Conservation (phyloP, 1,140 invertebrate genomes). For the Meloidogyne chitwoodi region DNA sequence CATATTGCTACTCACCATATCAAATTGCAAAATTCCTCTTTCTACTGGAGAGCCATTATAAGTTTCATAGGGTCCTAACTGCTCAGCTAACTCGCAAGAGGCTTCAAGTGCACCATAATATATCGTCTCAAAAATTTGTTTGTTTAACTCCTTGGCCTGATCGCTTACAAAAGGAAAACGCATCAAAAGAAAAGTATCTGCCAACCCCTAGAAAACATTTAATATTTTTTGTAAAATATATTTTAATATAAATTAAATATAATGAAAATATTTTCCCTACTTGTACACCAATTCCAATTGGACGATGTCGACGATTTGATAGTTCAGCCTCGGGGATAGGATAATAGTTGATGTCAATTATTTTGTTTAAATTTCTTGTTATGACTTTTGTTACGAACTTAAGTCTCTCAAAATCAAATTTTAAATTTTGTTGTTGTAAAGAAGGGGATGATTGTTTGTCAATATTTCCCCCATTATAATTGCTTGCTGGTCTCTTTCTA, state of each 20-base stretch:
- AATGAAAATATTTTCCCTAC: neutral
- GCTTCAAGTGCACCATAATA: conserved; percentile 94
- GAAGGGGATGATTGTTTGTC: too few species aligned
- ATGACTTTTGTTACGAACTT: conserved; percentile 70
- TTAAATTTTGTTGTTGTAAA: conserved; percentile 50
- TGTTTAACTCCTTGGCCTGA: conserved; percentile 81
- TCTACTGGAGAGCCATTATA: conserved; percentile 67
- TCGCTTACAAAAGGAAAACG: conserved; percentile 77
- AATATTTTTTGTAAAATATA: neutral
- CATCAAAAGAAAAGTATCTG: conserved; percentile 93
- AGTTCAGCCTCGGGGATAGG: conserved; percentile 74
- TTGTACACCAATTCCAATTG: conserved; percentile 84
- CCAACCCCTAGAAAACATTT: conserved; percentile 73
- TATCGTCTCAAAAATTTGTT: conserved; percentile 94
- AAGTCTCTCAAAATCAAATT: conserved; percentile 83
- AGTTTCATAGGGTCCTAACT: conserved; percentile 80
- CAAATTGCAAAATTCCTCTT: conserved; percentile 91
- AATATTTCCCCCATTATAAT: neutral
- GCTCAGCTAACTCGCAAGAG: conserved; percentile 87
- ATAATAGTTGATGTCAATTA: conserved; percentile 95
- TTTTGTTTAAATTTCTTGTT: conserved; percentile 88
- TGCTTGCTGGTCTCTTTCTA: neutral
- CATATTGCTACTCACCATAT: conserved; percentile 77
- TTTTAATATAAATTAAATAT: neutral
- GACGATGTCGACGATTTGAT: conserved; percentile 86